Evolutionary conservation across 2,888 invertebrate species (phyloP), one percentile per base, ranked within the genome.

Genomic region (Luffia ferchaultella): DNA sequence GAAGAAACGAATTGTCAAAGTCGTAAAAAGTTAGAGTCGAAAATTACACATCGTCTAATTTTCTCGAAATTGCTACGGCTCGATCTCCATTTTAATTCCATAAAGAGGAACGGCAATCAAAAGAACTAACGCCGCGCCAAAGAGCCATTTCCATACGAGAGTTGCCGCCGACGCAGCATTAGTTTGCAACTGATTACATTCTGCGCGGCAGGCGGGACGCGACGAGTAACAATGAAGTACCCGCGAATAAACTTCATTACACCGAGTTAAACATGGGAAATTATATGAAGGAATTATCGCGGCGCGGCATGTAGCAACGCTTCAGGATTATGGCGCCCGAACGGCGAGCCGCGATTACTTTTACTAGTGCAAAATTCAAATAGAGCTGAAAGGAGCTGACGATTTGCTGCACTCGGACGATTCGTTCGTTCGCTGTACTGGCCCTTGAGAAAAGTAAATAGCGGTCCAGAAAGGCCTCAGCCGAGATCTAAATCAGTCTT

Each of bases 101-200:
- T 73, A 75, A 70, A 70, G 68, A 73, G 70, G 68, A 53, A 52
- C 69, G 71, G 76, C 74, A 73, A 80, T 80, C 78, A 79, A 80
- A 82, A 80, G 80, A 82, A 82, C 76, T 83, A 76, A 78, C 78
- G 72, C 64, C 65, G 62, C 74, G 70, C 65, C 72, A 72, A 76
- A 74, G 76, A 76, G 74, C 70, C 77, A 78, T 80, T 79, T 75
- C 75, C 79, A 83, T 82, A 83, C 78, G 74, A 73, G 77, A 67
- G 67, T 71, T 69, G 55, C 55, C 66, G 74, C 74, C 70, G 77
- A 70, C 76, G 73, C 68, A 68, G 74, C 79, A 77, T 82, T 79
- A 82, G 80, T 80, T 82, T 73, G 69, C 76, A 78, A 77, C 78
- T 80, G 79, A 82, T 82, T 83, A 82, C 82, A 79, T 80, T 82